phyloP scores from a whole-genome alignment of 2,888 invertebrate species.

The Ormyrus nitidulus region DNA sequence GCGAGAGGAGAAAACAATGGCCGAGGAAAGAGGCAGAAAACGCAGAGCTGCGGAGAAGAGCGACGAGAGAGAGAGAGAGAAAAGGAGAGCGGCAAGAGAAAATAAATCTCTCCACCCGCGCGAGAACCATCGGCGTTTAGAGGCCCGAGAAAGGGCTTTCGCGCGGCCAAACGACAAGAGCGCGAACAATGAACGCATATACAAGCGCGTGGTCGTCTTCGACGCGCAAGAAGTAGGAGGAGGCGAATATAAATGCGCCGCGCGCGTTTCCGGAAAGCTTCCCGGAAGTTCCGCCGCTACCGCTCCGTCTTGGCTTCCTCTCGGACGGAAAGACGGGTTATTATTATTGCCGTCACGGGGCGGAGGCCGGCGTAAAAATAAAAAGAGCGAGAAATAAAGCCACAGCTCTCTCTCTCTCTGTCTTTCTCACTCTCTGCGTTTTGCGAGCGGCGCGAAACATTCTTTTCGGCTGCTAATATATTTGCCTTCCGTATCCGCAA shows the following conservation, averaged over 20 bases:
- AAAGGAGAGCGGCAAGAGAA: too few relatives aligned
- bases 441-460: too few relatives aligned
- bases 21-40: too few relatives aligned
- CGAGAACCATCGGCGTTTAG: not conserved
- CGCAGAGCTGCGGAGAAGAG: too few relatives aligned
- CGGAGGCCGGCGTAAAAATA: too few relatives aligned
- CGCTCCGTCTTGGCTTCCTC: too few relatives aligned
- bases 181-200: slow-evolving; percentile 21
- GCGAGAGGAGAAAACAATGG: too few relatives aligned
- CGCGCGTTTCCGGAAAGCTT: slow-evolving; percentile 38
- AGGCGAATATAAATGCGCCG: slow-evolving; percentile 35
- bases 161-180: not conserved
- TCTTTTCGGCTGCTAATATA: too few relatives aligned
- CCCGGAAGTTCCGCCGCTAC: slow-evolving; percentile 23
- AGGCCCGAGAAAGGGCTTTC: slow-evolving; percentile 17
- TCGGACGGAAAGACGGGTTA: too few relatives aligned
- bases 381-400: not conserved
- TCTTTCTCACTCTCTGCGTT: not conserved
- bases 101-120: not conserved
- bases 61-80: too few relatives aligned
- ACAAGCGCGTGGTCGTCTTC: slow-evolving; percentile 13
- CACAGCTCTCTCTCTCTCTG: not conserved
- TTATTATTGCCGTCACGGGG: too few relatives aligned
- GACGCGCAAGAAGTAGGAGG: not conserved
- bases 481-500: too few relatives aligned